Conservation (phyloP, 2,113 vertebrate species). For the Rhea americana region DNA sequence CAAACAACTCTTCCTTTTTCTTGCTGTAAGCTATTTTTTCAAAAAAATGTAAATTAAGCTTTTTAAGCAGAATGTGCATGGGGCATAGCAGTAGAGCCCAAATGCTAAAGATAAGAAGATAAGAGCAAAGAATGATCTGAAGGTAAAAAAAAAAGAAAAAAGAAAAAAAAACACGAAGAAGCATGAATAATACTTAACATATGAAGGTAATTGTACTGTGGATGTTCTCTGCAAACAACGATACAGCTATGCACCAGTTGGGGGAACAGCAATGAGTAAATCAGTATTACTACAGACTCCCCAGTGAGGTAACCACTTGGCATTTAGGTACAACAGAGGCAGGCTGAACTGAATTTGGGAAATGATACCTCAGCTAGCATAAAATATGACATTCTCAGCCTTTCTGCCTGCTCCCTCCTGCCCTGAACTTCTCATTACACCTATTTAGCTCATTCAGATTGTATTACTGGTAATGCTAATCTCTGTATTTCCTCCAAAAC, state of each 20-base stretch:
- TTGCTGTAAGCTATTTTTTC: not conserved
- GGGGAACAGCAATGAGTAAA: not conserved
- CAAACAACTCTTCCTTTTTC: not conserved
- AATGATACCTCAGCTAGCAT: not conserved
- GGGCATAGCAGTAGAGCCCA: not conserved
- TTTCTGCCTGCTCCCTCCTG: constrained; percentile 29
- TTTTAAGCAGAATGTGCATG: not conserved
- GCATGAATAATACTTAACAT: not conserved
- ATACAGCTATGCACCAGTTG: not conserved
- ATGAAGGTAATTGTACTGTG: not conserved
- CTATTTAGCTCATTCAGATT: constrained; percentile 63
- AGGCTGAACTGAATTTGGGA: not conserved
- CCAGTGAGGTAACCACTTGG: not conserved
- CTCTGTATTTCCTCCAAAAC: constrained; percentile 59
- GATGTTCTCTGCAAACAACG: not conserved
- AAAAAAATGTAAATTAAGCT: not conserved
- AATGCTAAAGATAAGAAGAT: not conserved
- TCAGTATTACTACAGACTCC: not conserved
- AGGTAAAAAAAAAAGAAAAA: not conserved
- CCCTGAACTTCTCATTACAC: constrained; percentile 47
- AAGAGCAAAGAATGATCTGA: not conserved
- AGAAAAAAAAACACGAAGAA: not conserved
- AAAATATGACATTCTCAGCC: constrained; percentile 28
- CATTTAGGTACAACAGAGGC: not conserved
- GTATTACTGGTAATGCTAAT: constrained; percentile 62